phyloP scores from a whole-genome alignment of 2,797 vertebrate species.

The Peromyscus attwateri region DNA sequence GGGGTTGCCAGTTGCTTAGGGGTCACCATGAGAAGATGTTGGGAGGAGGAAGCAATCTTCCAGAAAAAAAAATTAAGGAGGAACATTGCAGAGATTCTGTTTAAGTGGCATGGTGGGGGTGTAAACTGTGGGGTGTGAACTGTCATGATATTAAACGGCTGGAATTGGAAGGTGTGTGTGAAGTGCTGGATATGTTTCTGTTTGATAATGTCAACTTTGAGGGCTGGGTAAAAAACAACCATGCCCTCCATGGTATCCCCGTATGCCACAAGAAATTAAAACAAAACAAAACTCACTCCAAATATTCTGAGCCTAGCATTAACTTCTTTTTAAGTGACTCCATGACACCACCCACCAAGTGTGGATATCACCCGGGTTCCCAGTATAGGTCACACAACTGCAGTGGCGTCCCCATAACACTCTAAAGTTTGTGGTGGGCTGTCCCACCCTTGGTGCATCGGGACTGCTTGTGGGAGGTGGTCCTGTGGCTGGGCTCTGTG shows the following conservation, averaged over 20 bases:
- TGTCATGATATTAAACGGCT: neutral
- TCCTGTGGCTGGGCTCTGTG: neutral
- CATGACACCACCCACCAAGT: too few species aligned
- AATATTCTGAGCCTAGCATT: neutral
- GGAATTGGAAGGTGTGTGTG: neutral
- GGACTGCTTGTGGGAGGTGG: neutral
- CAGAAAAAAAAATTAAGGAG: neutral
- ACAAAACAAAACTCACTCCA: neutral
- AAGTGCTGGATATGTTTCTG: neutral
- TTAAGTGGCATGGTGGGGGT: neutral
- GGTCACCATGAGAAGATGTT: neutral
- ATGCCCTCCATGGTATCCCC: neutral
- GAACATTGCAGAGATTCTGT: neutral
- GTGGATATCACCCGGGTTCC: neutral
- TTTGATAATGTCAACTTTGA: neutral
- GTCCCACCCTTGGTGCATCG: fast-evolving
- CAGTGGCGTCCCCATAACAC: neutral
- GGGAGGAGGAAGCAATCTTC: neutral
- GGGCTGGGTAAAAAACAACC: neutral
- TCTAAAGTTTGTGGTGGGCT: neutral
- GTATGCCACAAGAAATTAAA: neutral
- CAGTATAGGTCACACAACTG: neutral
- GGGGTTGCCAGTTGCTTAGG: neutral
- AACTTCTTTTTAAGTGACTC: neutral
- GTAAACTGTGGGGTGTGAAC: neutral